A percentile compares a stretch with the other conserved stretches of the same genome.
Conservation (phyloP, 2,797 vertebrate species). For the Pseudochromis fuscus region DNA sequence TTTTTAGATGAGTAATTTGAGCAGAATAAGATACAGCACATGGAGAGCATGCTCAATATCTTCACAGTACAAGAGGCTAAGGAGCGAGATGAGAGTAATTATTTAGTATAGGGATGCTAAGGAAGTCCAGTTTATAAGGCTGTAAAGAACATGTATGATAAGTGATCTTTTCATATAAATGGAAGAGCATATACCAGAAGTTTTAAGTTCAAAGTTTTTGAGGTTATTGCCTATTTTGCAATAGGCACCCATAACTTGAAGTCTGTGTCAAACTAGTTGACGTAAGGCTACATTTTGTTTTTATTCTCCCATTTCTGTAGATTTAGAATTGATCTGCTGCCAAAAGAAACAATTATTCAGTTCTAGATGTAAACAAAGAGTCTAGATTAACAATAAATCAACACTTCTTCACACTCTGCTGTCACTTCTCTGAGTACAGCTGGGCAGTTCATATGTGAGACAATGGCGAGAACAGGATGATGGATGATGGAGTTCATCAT, state of each 20-base stretch:
- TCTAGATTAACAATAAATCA: neutral
- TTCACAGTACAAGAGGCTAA: neutral
- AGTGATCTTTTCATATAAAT: too few species aligned
- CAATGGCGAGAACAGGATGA: neutral
- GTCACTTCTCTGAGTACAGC: neutral
- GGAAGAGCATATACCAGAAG: too few species aligned
- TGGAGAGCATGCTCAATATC: neutral
- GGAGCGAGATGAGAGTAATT: neutral
- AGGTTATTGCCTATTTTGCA: neutral
- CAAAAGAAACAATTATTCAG: neutral
- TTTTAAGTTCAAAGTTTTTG: too few species aligned
- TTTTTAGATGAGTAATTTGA: neutral
- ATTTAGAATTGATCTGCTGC: constrained; percentile 6
- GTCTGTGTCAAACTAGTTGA: neutral
- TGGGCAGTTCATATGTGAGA: neutral
- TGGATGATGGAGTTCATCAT: constrained; percentile 3
- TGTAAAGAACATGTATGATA: too few species aligned
- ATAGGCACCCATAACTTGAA: neutral
- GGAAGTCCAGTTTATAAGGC: too few species aligned
- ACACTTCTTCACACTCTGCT: neutral
- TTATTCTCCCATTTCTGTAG: neutral
- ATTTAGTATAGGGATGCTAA: neutral
- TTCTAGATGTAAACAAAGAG: neutral
- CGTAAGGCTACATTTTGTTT: neutral
- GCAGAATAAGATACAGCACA: neutral